Base-by-base conservation (phyloP, 2,797 vertebrate species). In the Enteromius anoplus region DNA sequence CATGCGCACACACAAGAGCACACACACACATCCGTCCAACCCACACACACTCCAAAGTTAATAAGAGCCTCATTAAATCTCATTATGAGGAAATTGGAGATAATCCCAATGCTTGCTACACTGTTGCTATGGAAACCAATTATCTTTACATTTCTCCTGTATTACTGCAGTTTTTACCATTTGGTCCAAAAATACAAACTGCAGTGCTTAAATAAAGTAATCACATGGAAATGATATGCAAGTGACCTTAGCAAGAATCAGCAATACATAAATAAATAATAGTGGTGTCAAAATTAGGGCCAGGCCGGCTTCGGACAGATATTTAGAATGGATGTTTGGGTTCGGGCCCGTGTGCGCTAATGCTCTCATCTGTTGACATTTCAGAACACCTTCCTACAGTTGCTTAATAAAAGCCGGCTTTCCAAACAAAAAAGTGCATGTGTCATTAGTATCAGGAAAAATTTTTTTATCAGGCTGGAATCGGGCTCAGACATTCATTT, bases 1-100 rank as follows among this genome's bases (percentile, higher is more conserved):
- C 62, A 9, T 17, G 37, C 45, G 0, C 45, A 19, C 64, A 40
- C 75, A 32, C 19, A 42, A 14, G 29, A 15, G 29, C 69, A 47
- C 37, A 47, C 60, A 68, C 70, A 37, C 58, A 2, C 55, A 40
- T 14, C 26, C 5, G 34, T 32, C 26, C 40, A 17, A 42, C 71
- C 8, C 66, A 77, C 66, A 76, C 55, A 62, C 60, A 42, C 40
- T 69, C 84, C 81, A 87, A 91, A 93, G 90, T 89, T 92, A 92
- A 92, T 93, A 91, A 88, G 85, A 89, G 84, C 87, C 92, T 92
- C 91, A 93, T 92, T 93, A 89, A 90, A 93, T 89, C 85, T 90
- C 78, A 92, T 94, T 92, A 89, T 75, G 80, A 88, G 85, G 85
- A 91, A 92, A 92, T 91, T 81, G 62, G 83, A 85, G 87, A 75